Conservation (phyloP, 2,113 vertebrate genomes). For the Chaetops frenatus region DNA sequence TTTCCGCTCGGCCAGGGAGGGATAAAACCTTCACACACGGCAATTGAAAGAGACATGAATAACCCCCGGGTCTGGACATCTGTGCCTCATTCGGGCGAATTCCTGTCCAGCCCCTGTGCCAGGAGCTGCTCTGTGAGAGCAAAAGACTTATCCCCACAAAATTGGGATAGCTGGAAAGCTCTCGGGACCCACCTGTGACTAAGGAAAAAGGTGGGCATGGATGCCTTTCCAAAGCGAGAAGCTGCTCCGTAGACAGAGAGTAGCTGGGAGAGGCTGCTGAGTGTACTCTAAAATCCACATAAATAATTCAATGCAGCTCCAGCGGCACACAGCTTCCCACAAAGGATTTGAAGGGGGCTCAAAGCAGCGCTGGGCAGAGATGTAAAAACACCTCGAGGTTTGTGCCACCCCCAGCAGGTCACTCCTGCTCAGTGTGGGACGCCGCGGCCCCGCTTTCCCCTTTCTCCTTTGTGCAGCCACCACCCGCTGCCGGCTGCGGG, state of each 20-base stretch:
- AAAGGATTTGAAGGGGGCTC: background rate
- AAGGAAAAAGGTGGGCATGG: background rate
- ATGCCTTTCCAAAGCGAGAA: background rate
- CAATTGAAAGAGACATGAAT: background rate
- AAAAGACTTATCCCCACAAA: background rate
- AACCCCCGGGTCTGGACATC: background rate
- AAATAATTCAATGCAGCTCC: background rate
- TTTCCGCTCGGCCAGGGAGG: background rate
- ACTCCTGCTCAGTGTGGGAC: background rate
- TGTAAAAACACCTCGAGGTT: background rate
- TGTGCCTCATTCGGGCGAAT: background rate
- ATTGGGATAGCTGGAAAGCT: background rate
- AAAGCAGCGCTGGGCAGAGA: background rate
- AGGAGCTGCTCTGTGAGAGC: background rate
- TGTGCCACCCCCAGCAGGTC: background rate
- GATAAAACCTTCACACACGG: constrained; percentile 3
- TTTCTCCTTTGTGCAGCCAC: background rate
- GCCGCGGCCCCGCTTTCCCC: background rate
- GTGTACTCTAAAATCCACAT: background rate
- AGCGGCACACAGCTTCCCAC: background rate
- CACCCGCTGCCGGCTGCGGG: background rate
- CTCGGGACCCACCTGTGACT: background rate
- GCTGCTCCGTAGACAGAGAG: background rate
- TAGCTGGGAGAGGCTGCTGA: background rate
- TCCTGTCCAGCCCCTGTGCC: background rate